A percentile compares a stretch with the other conserved stretches of the same genome.
phyloP scores from a whole-genome alignment of 2,888 invertebrate genomes.

The Scrobipalpa atriplicella region DNA sequence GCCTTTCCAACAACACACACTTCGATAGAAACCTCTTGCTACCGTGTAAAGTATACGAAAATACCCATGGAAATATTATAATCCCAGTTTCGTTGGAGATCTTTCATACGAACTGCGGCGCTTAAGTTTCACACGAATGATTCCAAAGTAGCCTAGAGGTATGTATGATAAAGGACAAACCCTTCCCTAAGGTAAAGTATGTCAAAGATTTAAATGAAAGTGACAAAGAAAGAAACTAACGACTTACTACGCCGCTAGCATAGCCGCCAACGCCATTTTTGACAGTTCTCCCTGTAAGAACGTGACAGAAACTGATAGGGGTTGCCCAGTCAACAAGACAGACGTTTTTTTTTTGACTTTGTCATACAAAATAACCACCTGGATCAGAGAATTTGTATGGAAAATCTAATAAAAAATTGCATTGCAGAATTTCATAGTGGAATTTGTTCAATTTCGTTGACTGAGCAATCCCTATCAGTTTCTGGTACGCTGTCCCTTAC shows the following conservation, averaged over 20 bases:
- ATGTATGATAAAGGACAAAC: constrained; percentile 10
- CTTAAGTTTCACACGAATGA: constrained; percentile 9
- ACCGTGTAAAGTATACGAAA: neutral
- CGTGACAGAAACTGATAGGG: too few species aligned
- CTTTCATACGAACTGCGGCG: constrained; percentile 7
- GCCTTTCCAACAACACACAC: neutral
- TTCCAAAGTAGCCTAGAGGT: constrained; percentile 10
- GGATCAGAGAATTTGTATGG: too few species aligned
- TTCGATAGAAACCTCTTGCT: neutral
- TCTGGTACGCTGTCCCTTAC: too few species aligned
- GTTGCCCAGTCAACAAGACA: too few species aligned
- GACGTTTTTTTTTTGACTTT: too few species aligned
- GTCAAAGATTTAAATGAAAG: neutral
- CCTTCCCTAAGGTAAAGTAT: constrained; percentile 3
- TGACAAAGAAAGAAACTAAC: neutral
- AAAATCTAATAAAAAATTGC: too few species aligned
- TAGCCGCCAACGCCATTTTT: too few species aligned
- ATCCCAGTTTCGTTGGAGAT: neutral
- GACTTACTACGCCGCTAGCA: neutral
- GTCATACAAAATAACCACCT: too few species aligned
- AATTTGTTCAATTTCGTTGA: too few species aligned
- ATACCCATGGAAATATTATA: neutral
- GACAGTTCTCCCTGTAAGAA: too few species aligned
- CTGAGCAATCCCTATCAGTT: too few species aligned
- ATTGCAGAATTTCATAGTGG: too few species aligned